Evolutionary conservation across 2,113 vertebrate species (phyloP).

Genomic region (Ptychochromis oligacanthus): DNA sequence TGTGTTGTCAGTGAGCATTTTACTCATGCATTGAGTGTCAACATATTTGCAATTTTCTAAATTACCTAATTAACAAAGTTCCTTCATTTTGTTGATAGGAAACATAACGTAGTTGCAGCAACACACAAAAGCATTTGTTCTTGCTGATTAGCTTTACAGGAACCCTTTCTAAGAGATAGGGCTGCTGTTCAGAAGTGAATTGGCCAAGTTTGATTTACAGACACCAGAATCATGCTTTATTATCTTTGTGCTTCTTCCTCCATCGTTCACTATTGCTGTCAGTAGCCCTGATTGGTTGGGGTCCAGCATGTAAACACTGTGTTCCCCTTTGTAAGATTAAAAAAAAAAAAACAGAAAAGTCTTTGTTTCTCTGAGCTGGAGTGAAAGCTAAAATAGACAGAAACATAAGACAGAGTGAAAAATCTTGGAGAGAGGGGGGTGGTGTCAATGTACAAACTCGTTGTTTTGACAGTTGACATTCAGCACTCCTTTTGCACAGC

Average conservation of each 20-base stretch:
- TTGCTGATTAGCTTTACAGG: too few species aligned
- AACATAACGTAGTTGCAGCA: too few species aligned
- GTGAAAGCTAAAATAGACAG: not conserved
- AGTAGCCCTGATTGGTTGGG: not conserved
- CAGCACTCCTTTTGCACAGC: not conserved
- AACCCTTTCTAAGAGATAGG: too few species aligned
- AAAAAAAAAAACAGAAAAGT: not conserved
- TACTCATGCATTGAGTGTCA: too few species aligned
- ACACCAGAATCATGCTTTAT: too few species aligned
- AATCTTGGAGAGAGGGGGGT: not conserved
- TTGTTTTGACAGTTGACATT: conserved; percentile 45
- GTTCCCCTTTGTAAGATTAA: not conserved
- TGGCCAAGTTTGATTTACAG: too few species aligned
- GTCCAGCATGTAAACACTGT: not conserved
- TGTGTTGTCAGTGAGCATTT: too few species aligned
- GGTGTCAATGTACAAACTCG: not conserved
- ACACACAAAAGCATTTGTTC: too few species aligned
- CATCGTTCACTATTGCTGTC: not conserved
- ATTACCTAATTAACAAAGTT: too few species aligned
- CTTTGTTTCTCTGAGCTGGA: not conserved
- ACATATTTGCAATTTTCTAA: too few species aligned
- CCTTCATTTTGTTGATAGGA: too few species aligned
- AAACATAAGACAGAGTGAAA: not conserved
- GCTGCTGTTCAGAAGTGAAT: too few species aligned
- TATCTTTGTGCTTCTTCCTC: not conserved